Conservation (phyloP, 2,113 vertebrate genomes). For the Larimichthys crocea region DNA sequence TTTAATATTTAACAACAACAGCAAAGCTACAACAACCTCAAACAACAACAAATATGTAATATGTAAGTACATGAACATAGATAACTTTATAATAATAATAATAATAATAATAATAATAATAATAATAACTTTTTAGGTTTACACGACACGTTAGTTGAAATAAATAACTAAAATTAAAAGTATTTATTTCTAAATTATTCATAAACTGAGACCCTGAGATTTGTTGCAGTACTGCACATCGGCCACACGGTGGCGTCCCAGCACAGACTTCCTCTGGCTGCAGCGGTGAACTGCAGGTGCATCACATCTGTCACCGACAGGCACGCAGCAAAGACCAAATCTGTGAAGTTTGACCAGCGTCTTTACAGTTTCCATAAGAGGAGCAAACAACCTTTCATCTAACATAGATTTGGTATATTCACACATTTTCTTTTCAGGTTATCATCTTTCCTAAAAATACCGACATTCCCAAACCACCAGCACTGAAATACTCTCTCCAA, state of each 20-base stretch:
- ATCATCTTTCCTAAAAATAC: background rate
- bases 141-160: too few species aligned
- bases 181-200: too few species aligned
- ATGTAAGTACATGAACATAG: too few species aligned
- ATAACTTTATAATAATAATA: too few species aligned
- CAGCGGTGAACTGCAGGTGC: slow-evolving; percentile 17
- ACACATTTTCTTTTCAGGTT: background rate
- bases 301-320: slow-evolving; percentile 41
- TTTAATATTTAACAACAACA: too few species aligned
- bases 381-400: background rate
- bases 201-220: too few species aligned
- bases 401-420: background rate
- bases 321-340: slow-evolving; percentile 19
- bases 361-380: slow-evolving; percentile 1
- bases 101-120: too few species aligned
- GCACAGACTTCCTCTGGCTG: background rate
- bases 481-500: background rate
- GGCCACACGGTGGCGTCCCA: slow-evolving; percentile 51
- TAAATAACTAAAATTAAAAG: too few species aligned
- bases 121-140: too few species aligned
- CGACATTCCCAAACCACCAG: too few species aligned
- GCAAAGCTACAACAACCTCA: too few species aligned
- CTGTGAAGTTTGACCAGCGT: slow-evolving; percentile 42
- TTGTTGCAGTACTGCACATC: rapidly evolving
- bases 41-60: too few species aligned